Evolutionary conservation across 92 coral and sea anemone genomes (phyloP), one percentile per base, ranked within the genome.

Genomic region (Micromussa lordhowensis): DNA sequence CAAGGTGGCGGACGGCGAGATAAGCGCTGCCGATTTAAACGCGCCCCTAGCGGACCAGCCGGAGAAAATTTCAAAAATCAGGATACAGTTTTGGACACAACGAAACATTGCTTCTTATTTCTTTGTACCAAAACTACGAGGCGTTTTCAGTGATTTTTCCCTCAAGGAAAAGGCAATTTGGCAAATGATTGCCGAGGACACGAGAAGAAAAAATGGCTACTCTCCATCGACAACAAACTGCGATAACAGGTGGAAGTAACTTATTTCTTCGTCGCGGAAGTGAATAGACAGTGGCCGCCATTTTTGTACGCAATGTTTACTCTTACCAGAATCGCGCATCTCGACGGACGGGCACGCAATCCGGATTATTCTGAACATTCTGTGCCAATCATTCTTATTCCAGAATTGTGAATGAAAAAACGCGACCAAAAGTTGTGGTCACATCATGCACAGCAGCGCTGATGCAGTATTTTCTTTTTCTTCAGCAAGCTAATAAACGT

Each of bases 31-130:
- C 48, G 48, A 40, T 40, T 40, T 9, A 40, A 40, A 40, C 48
- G 48, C 48, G 48, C 48, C 48, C 48, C 4, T 40, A 40, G 48
- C 48, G 48, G 59, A 54, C 59, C 59, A 0, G 19, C 81, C 81
- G 66, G 69, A 84, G 66, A 84, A 84, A 49, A 54, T 40, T 40
- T 0, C 48, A 40, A 40, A 84, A 84, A 32, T 12, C 81, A 66
- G 70, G 88, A 38, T 53, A 84, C 66, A 84, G 21, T 29, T 84
- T n/a, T 38, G 78, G 81, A 38, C 80, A 84, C 51, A 84, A 70
- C 51, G 81, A 73, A 84, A 72, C 88, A 57, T 70, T 75, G 68
- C 88, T 85, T 29, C 88, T 85, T 44, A 85, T 72, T 53, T 26
- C 79, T 26, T 74, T 85, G 68, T 53, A 84, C 28, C 55, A 84